phyloP scores from a whole-genome alignment of 2,888 invertebrate species.

The Germaria angustata region DNA sequence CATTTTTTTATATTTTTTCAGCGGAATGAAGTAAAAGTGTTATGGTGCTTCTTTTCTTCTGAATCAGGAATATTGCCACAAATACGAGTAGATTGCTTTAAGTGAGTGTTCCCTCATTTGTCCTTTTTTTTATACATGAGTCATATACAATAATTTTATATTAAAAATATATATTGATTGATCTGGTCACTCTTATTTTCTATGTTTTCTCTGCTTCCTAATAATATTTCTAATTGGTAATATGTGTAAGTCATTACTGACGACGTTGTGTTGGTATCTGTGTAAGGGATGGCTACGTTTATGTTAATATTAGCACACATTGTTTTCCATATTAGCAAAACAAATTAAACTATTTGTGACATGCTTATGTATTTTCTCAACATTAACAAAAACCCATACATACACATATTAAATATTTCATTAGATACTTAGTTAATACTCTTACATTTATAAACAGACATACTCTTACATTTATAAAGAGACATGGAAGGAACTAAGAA shows the following conservation, averaged over 20 bases:
- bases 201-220: background rate
- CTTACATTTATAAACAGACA: background rate
- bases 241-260: background rate
- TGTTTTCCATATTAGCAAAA: conserved; percentile 61
- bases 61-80: too few relatives aligned
- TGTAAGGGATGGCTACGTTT: background rate
- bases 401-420: background rate
- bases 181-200: conserved; percentile 6
- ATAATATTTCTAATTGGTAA: background rate
- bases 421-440: background rate
- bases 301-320: conserved; percentile 44
- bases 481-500: too few relatives aligned
- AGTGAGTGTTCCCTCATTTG: too few relatives aligned
- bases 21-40: too few relatives aligned
- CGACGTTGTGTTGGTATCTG: background rate
- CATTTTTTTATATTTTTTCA: too few relatives aligned
- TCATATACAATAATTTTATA: too few relatives aligned
- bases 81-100: too few relatives aligned
- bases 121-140: too few relatives aligned
- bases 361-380: conserved; percentile 25
- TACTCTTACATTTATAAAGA: too few relatives aligned
- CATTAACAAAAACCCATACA: background rate
- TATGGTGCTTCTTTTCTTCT: too few relatives aligned
- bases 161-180: too few relatives aligned
- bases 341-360: conserved; percentile 67